These are phyloP conservation scores for Myxocyprinus asiaticus DNA, from an alignment of 2,113 vertebrate species.

Conservation along the genomic window DNA sequence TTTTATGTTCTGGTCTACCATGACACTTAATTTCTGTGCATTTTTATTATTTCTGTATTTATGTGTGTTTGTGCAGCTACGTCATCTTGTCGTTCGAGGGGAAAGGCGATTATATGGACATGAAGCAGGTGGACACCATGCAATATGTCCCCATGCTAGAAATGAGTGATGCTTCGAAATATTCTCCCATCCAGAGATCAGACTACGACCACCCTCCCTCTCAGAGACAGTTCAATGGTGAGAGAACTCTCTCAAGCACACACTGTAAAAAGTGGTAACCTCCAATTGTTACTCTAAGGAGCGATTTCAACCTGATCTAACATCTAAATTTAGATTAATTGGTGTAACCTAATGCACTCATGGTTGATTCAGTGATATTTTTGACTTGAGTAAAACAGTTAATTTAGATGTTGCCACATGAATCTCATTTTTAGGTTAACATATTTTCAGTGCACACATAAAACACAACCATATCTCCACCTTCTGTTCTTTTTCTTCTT, in stretches of 20 bases:
- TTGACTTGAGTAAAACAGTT: too few species aligned
- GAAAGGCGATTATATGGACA: constrained; percentile 97
- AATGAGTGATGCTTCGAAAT: constrained; percentile 87
- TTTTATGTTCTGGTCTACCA: background rate
- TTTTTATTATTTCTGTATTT: background rate
- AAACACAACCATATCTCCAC: too few species aligned
- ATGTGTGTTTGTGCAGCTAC: constrained; percentile 77
- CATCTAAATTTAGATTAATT: too few species aligned
- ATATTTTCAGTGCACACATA: too few species aligned
- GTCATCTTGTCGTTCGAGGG: constrained; percentile 97
- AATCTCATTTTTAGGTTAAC: too few species aligned
- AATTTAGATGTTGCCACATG: too few species aligned
- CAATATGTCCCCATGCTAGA: constrained; percentile 98
- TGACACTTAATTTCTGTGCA: background rate
- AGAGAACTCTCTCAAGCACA: background rate
- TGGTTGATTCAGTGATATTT: too few species aligned
- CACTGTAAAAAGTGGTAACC: too few species aligned
- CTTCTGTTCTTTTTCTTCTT: too few species aligned
- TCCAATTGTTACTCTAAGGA: too few species aligned
- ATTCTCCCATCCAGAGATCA: constrained; percentile 87
- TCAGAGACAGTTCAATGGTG: constrained; percentile 86
- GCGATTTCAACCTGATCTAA: too few species aligned
- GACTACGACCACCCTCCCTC: constrained; percentile 93
- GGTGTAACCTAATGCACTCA: too few species aligned
- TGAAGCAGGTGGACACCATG: constrained; percentile 93